These are phyloP conservation scores for Sardinella longiceps DNA, from an alignment of 2,797 vertebrate species.

Conservation along the genomic window DNA sequence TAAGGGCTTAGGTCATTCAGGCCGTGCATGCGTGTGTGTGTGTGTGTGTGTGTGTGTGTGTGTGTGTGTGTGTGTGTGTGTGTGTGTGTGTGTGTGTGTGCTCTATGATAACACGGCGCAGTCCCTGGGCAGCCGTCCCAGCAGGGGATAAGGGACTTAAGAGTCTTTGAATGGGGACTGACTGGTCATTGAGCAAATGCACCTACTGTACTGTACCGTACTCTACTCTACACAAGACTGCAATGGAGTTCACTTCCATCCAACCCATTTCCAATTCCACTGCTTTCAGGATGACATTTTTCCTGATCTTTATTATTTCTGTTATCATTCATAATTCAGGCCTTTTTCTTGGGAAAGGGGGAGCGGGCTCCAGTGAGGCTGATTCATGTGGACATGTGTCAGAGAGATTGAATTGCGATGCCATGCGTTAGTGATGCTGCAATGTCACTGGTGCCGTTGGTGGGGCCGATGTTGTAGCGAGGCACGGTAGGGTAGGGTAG, in stretches of 20 bases:
- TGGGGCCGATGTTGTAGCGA: constrained; percentile 16
- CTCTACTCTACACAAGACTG: no score
- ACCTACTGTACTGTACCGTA: no score
- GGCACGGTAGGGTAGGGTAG: no score
- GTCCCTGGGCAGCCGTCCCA: neutral
- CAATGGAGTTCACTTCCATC: neutral
- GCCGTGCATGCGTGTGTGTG: no score
- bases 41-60: no score
- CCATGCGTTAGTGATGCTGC: neutral
- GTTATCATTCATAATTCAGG: neutral
- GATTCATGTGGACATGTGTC: constrained; percentile 15
- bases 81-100: no score
- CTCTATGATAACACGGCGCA: neutral
- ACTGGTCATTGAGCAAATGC: neutral
- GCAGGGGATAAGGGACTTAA: neutral
- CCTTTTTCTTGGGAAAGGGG: neutral
- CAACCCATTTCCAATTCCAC: neutral
- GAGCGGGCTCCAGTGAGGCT: neutral
- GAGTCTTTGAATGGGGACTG: neutral
- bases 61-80: no score
- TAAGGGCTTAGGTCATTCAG: neutral
- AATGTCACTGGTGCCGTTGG: neutral
- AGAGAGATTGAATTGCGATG: neutral
- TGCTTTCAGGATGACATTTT: neutral
- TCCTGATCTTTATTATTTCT: neutral